phyloP scores from a whole-genome alignment of 1,140 invertebrate genomes.

The Scaptomyza hsui region DNA sequence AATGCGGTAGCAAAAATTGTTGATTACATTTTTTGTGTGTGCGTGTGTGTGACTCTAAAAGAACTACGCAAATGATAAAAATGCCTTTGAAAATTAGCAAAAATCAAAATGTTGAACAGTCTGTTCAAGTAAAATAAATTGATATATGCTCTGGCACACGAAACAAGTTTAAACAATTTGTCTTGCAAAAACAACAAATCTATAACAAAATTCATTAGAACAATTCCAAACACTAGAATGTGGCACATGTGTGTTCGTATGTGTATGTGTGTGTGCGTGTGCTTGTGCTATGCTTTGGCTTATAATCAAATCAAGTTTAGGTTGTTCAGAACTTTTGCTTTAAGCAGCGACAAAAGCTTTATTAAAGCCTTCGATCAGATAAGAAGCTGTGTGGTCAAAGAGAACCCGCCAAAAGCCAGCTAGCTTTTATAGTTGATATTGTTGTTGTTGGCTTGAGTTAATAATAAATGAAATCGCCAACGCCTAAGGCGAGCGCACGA shows the following conservation, averaged over 20 bases:
- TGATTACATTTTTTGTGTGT: conserved; percentile 10
- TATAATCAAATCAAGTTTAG: conserved; percentile 82
- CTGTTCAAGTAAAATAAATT: conserved; percentile 46
- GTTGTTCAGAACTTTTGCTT: conserved; percentile 53
- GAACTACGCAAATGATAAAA: neutral
- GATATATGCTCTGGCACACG: conserved; percentile 40
- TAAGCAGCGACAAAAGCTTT: conserved; percentile 75
- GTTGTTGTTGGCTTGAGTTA: conserved; percentile 29
- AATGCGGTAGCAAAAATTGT: conserved; percentile 5
- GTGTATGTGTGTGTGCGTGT: neutral
- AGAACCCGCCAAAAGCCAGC: conserved; percentile 39
- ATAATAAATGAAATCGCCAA: conserved; percentile 76
- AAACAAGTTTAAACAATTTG: conserved; percentile 71
- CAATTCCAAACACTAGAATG: conserved; percentile 73
- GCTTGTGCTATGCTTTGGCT: conserved; percentile 29
- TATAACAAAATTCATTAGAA: conserved; percentile 79
- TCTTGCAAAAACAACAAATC: conserved; percentile 39
- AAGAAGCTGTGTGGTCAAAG: conserved; percentile 52
- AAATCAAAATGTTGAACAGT: conserved; percentile 62
- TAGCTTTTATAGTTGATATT: conserved; percentile 7
- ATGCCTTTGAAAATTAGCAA: conserved; percentile 35
- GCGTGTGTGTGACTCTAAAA: conserved; percentile 12
- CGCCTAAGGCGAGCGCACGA: conserved; percentile 74
- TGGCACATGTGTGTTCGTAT: conserved; percentile 45
- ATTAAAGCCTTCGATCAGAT: conserved; percentile 79